These are phyloP conservation scores for Drosophila tropicalis DNA, from an alignment of 1,140 invertebrate species.

Conservation along the genomic window DNA sequence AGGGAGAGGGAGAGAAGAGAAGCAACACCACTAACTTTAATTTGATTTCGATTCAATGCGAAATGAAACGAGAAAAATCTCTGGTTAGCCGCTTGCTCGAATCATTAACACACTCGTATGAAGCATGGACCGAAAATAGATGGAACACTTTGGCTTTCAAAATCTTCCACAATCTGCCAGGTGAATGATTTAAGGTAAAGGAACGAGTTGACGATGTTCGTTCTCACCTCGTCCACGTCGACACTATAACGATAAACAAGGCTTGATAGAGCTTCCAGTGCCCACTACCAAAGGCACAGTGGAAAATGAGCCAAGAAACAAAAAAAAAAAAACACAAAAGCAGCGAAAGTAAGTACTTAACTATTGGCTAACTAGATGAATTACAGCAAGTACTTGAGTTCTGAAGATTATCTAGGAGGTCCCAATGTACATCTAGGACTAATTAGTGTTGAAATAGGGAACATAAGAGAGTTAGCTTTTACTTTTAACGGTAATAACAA, in stretches of 20 bases:
- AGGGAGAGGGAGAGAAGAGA: slow-evolving; percentile 8
- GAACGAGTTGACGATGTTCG: slow-evolving; percentile 70
- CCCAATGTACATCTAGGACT: too few relatives aligned
- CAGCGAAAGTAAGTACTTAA: not conserved
- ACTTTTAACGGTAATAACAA: too few relatives aligned
- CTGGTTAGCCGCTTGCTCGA: slow-evolving; percentile 43
- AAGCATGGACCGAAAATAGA: not conserved
- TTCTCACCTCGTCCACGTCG: slow-evolving; percentile 77
- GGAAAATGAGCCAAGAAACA: slow-evolving; percentile 37
- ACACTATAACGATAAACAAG: slow-evolving; percentile 53
- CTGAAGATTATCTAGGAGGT: too few relatives aligned
- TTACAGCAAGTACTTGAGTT: too few relatives aligned
- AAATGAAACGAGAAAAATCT: slow-evolving; percentile 43
- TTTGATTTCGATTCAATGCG: slow-evolving; percentile 76
- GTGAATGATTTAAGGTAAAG: slow-evolving; percentile 61
- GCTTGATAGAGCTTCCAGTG: slow-evolving; percentile 49
- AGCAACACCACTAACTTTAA: slow-evolving; percentile 69
- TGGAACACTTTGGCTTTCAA: slow-evolving; percentile 37
- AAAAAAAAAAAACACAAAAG: not conserved
- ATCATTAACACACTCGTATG: slow-evolving; percentile 54
- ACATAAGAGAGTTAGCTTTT: too few relatives aligned
- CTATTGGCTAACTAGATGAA: not conserved
- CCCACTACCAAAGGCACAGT: slow-evolving; percentile 43
- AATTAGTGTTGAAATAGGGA: too few relatives aligned
- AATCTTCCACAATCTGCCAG: slow-evolving; percentile 29